A percentile compares a stretch with the other conserved stretches of the same genome.
phyloP scores from a whole-genome alignment of 2,888 invertebrate species.

The Artemia sinica region DNA sequence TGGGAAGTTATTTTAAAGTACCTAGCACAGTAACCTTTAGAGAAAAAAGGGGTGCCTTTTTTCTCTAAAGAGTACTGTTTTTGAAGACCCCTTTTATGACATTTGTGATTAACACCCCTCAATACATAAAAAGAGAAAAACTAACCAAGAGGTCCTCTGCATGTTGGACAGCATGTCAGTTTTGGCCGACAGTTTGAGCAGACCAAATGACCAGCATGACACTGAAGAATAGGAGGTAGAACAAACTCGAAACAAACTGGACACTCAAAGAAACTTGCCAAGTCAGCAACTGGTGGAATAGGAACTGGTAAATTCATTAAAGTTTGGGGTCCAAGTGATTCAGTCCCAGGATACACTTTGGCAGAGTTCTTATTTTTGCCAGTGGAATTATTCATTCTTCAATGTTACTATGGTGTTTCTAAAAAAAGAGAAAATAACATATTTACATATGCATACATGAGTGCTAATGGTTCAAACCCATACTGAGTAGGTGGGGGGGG shows the following conservation, averaged over 20 bases:
- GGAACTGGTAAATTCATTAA: slow-evolving; percentile 13
- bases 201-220: slow-evolving; percentile 94
- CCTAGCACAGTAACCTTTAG: too few species aligned
- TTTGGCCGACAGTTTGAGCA: slow-evolving; percentile 95
- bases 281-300: slow-evolving; percentile 55
- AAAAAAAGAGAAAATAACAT: too few species aligned
- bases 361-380: slow-evolving; percentile 5
- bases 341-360: slow-evolving; percentile 5
- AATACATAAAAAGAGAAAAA: slow-evolving; percentile 13
- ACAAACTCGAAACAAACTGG: slow-evolving; percentile 99
- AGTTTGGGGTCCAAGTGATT: neutral
- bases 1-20: too few species aligned
- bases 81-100: too few species aligned
- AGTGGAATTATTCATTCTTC: neutral
- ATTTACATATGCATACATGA: too few species aligned
- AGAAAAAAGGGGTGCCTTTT: too few species aligned
- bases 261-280: slow-evolving; percentile 80
- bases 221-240: slow-evolving; percentile 93
- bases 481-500: too few species aligned
- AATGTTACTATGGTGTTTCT: neutral
- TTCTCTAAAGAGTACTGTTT: too few species aligned
- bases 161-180: slow-evolving; percentile 91
- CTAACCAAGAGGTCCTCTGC: slow-evolving; percentile 69
- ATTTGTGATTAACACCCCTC: too few species aligned
- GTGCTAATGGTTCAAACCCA: too few species aligned